A percentile compares a stretch with the other conserved stretches of the same genome.
Conservation (phyloP, 2,888 invertebrate genomes). For the Crioceris asparagi region DNA sequence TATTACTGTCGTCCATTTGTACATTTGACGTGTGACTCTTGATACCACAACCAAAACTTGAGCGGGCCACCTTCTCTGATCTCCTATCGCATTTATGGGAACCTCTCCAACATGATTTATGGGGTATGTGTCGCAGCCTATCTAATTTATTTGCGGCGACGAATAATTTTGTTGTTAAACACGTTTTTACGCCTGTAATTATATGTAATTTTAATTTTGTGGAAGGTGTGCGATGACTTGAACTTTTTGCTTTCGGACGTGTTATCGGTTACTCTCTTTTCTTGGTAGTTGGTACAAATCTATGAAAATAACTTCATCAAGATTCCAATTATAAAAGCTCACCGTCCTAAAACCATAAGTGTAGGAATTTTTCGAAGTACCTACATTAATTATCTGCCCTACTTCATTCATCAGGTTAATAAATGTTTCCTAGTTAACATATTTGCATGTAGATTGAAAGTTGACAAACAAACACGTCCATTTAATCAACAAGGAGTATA, state of each 20-base stretch:
- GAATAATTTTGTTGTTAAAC: slow-evolving; percentile 22
- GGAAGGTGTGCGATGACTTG: slow-evolving; percentile 10
- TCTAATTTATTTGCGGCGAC: slow-evolving; percentile 29
- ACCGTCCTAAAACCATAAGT: too few relatives aligned
- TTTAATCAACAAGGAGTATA: too few relatives aligned
- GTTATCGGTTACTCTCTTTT: too few relatives aligned
- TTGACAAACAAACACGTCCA: too few relatives aligned
- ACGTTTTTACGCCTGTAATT: slow-evolving; percentile 21
- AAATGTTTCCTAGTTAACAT: too few relatives aligned
- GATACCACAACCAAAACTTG: slow-evolving; percentile 8
- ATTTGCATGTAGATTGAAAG: too few relatives aligned
- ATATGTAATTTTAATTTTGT: slow-evolving; percentile 19
- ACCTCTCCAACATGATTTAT: slow-evolving; percentile 29
- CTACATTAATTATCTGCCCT: too few relatives aligned
- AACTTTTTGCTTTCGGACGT: neutral
- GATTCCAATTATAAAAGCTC: too few relatives aligned
- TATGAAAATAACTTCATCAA: too few relatives aligned
- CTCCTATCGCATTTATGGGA: slow-evolving; percentile 30
- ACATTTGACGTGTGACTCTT: slow-evolving; percentile 9
- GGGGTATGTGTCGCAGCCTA: slow-evolving; percentile 27
- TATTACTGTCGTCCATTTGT: slow-evolving; percentile 24
- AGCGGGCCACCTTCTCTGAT: slow-evolving; percentile 25
- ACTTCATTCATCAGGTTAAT: too few relatives aligned
- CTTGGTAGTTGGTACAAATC: too few relatives aligned
- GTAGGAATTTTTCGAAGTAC: too few relatives aligned